Conservation (phyloP, 2,113 vertebrate genomes). For the Centropristis striata region DNA sequence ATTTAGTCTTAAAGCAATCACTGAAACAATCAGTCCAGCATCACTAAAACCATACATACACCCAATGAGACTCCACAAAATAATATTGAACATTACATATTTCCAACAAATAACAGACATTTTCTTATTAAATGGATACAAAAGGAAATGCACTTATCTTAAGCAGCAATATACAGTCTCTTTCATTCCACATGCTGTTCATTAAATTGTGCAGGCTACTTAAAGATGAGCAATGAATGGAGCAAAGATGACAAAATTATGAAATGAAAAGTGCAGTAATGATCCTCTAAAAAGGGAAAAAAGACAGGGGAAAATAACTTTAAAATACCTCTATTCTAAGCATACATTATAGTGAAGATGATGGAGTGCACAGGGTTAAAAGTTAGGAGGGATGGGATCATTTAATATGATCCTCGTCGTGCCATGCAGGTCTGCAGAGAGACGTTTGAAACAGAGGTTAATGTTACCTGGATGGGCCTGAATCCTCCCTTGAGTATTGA, state of each 20-base stretch:
- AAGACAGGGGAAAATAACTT: constrained; percentile 48
- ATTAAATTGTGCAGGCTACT: constrained; percentile 42
- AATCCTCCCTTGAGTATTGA: constrained; percentile 99
- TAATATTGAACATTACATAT: constrained; percentile 6
- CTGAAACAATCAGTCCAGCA: constrained; percentile 14
- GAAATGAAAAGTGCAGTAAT: constrained; percentile 34
- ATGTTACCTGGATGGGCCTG: constrained; percentile 92
- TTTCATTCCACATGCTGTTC: constrained; percentile 65
- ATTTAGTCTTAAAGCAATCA: constrained; percentile 11
- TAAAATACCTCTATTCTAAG: constrained; percentile 12
- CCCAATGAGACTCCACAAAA: background rate
- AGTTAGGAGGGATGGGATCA: constrained; percentile 41
- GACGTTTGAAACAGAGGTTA: constrained; percentile 53
- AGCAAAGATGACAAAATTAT: constrained; percentile 31
- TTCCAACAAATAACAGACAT: constrained; percentile 24
- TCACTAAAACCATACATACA: background rate
- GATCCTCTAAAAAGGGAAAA: constrained; percentile 1
- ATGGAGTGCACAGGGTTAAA: constrained; percentile 30
- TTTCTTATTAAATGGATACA: constrained; percentile 5
- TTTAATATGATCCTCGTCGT: constrained; percentile 70
- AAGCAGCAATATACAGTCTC: background rate
- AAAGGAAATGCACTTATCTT: constrained; percentile 11
- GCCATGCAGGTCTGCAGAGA: constrained; percentile 82
- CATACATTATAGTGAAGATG: constrained; percentile 41
- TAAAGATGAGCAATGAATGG: constrained; percentile 53